phyloP scores from a whole-genome alignment of 2,888 invertebrate genomes.

The Penaeus monodon region DNA sequence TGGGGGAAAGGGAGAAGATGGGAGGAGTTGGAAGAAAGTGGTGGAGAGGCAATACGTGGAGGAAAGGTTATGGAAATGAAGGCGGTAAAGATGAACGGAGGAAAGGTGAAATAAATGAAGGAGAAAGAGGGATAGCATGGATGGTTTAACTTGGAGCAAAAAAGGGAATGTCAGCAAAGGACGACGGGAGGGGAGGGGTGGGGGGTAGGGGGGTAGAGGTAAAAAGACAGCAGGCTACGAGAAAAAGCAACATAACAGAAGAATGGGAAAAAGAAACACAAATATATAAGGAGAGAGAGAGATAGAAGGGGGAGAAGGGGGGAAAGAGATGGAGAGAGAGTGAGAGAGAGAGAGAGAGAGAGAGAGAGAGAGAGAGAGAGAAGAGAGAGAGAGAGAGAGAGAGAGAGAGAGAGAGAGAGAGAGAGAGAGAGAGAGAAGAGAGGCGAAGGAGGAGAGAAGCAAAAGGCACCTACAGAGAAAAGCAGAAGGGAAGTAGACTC shows the following conservation, averaged over 20 bases:
- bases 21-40: too few species aligned
- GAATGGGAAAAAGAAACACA: neutral
- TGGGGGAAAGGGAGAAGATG: too few species aligned
- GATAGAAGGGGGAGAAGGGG: neutral
- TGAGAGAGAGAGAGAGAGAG: neutral
- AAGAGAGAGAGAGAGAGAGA: constrained; percentile 15
- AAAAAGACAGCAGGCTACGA: neutral
- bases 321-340: neutral
- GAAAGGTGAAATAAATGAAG: neutral
- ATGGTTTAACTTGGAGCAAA: neutral
- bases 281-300: neutral
- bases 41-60: too few species aligned
- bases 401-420: constrained; percentile 4
- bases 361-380: neutral
- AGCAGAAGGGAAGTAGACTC: too few species aligned
- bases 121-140: neutral
- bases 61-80: too few species aligned
- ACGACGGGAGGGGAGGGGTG: neutral
- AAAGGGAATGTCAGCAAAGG: neutral
- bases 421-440: neutral
- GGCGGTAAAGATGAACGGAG: neutral
- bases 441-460: too few species aligned
- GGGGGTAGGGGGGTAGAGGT: too few species aligned
- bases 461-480: too few species aligned
- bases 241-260: neutral